Percentiles rank a stretch among this genome's conserved stretches.
These are phyloP conservation scores for Eugnorisma glareosa DNA, from an alignment of 2,888 invertebrate genomes.

Conservation along the genomic window DNA sequence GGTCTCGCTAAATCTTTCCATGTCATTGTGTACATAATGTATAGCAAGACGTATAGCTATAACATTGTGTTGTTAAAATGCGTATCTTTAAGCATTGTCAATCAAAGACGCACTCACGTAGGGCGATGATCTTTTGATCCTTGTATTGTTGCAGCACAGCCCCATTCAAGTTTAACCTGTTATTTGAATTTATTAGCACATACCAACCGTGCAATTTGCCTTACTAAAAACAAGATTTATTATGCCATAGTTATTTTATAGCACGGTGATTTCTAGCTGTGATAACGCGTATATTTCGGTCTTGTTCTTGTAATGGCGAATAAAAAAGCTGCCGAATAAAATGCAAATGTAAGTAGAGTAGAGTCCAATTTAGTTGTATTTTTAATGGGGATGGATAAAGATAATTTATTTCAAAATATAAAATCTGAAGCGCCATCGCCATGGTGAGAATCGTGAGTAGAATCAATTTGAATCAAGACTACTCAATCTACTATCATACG, in stretches of 20 bases:
- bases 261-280: constrained; percentile 50
- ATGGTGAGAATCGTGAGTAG: constrained; percentile 14
- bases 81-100: constrained; percentile 73
- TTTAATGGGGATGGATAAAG: constrained; percentile 1
- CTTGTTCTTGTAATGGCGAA: constrained; percentile 48
- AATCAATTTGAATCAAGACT: constrained; percentile 37
- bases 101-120: constrained; percentile 68
- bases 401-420: constrained; percentile 6
- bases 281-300: constrained; percentile 55
- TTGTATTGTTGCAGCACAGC: constrained; percentile 70
- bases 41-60: constrained; percentile 55
- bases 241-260: constrained; percentile 44
- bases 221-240: constrained; percentile 59
- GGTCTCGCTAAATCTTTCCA: constrained; percentile 72
- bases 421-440: background rate
- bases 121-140: constrained; percentile 76
- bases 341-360: constrained; percentile 29
- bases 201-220: constrained; percentile 61
- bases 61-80: constrained; percentile 63
- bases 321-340: constrained; percentile 52
- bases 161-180: constrained; percentile 73
- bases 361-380: constrained; percentile 8
- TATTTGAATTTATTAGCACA: constrained; percentile 63
- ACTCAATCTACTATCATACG: constrained; percentile 16
- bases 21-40: constrained; percentile 56